phyloP scores from a whole-genome alignment of 2,797 vertebrate species.

The Clarias fuscus region DNA sequence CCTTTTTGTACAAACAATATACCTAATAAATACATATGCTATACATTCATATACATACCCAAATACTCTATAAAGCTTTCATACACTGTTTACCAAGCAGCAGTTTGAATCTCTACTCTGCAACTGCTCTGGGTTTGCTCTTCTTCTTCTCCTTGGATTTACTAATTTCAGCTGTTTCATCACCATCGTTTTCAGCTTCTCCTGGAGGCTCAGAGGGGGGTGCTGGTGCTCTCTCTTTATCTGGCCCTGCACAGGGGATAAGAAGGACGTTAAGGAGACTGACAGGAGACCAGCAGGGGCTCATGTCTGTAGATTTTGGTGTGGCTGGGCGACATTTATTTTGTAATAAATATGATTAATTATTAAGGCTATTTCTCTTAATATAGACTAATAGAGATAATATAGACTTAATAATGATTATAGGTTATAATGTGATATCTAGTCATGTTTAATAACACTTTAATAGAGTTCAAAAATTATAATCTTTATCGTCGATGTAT shows the following conservation, averaged over 20 bases:
- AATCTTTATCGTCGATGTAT: no score
- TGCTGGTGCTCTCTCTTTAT: conserved; percentile 41
- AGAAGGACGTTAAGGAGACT: neutral
- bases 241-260: conserved; percentile 36
- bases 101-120: conserved; percentile 45
- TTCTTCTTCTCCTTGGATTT: conserved; percentile 51
- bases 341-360: neutral
- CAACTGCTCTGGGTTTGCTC: conserved; percentile 50
- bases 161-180: conserved; percentile 28
- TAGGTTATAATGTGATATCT: no score
- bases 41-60: neutral
- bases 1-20: neutral
- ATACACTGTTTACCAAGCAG: neutral
- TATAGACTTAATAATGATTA: no score
- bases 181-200: conserved; percentile 40
- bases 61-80: neutral
- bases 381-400: no score
- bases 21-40: conserved; percentile 20
- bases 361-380: no score
- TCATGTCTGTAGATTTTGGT: neutral
- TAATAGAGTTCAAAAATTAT: no score
- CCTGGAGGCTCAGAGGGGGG: conserved; percentile 43
- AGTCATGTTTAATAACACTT: no score
- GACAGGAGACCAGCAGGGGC: neutral
- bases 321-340: no score